Conservation (phyloP, 1,140 invertebrate species). For the Euura saliciscinereae region DNA sequence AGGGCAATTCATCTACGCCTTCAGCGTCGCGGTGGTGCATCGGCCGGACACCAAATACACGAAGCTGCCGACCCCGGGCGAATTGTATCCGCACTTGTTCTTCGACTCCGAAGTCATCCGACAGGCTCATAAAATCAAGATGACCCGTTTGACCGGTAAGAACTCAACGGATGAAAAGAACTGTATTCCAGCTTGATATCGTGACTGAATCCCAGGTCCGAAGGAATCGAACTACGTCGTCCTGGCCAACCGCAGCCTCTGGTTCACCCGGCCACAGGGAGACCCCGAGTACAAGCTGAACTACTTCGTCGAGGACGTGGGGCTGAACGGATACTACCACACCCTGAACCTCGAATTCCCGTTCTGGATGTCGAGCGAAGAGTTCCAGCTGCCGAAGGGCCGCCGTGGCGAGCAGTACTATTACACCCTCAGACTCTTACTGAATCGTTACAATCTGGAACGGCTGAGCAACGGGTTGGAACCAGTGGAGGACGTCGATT, state of each 20-base stretch:
- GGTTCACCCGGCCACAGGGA: constrained; percentile 56
- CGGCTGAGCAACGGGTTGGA: constrained; percentile 68
- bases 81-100: constrained; percentile 68
- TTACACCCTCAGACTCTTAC: constrained; percentile 65
- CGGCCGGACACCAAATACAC: constrained; percentile 64
- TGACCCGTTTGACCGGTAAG: constrained; percentile 42
- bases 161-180: too few relatives aligned
- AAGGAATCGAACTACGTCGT: constrained; percentile 34
- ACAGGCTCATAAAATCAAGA: constrained; percentile 63
- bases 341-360: constrained; percentile 67
- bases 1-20: constrained; percentile 64
- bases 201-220: not conserved
- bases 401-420: constrained; percentile 70
- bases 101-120: constrained; percentile 59
- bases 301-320: constrained; percentile 75
- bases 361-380: constrained; percentile 63
- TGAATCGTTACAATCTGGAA: constrained; percentile 72
- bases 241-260: constrained; percentile 59
- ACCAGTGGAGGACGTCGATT: constrained; percentile 64
- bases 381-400: constrained; percentile 58
- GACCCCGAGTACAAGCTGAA: constrained; percentile 60
- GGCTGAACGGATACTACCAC: constrained; percentile 72
- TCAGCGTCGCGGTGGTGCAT: constrained; percentile 65
- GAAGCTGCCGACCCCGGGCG: constrained; percentile 66
- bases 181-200: not conserved